These are phyloP conservation scores for Drosophila cyrtoloma DNA, from an alignment of 2,888 invertebrate species.

Conservation along the genomic window DNA sequence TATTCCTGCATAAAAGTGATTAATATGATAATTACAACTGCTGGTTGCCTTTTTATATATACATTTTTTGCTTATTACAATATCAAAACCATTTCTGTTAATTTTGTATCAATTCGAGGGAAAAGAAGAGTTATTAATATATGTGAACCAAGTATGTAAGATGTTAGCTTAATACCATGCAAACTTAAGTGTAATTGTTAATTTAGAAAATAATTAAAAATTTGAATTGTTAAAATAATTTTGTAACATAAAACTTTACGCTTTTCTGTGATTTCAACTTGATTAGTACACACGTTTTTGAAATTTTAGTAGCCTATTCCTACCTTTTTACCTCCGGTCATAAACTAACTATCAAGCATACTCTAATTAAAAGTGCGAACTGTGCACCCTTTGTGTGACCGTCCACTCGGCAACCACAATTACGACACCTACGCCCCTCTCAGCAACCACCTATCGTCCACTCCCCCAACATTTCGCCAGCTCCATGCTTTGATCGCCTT, in stretches of 20 bases:
- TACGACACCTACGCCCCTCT: constrained; percentile 1
- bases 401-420: constrained; percentile 32
- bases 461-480: not conserved
- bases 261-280: not conserved
- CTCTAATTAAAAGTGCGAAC: constrained; percentile 54
- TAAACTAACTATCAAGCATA: constrained; percentile 21
- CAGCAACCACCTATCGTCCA: not conserved
- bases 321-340: not conserved
- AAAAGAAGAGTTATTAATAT: not conserved
- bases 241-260: not conserved
- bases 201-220: not conserved
- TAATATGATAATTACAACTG: not conserved
- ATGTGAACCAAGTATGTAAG: not conserved
- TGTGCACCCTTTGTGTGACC: constrained; percentile 32
- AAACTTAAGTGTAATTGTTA: not conserved
- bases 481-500: constrained; percentile 54
- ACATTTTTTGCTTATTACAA: not conserved
- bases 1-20: not conserved
- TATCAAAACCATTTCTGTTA: not conserved
- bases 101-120: not conserved
- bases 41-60: not conserved
- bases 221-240: not conserved
- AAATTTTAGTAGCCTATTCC: constrained; percentile 6
- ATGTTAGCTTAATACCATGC: not conserved
- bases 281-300: constrained; percentile 1